A percentile compares a stretch with the other conserved stretches of the same genome.
Evolutionary conservation across 1,140 invertebrate species (phyloP).

Genomic region (Orussus abietinus): DNA sequence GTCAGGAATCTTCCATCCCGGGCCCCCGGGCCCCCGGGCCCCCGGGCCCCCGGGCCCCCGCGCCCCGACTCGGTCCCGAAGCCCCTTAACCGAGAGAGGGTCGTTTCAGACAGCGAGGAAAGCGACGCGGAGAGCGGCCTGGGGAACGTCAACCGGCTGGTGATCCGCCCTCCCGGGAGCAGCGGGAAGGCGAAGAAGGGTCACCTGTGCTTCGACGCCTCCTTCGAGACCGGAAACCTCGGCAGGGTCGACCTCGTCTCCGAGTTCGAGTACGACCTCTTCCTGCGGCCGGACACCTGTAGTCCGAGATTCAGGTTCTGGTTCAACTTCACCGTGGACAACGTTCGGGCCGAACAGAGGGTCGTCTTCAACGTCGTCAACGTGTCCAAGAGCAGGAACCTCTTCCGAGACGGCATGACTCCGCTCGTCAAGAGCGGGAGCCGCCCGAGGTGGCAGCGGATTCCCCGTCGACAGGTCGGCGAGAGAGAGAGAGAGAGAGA

Average conservation of each 20-base stretch:
- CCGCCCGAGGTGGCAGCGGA: slow-evolving; percentile 81
- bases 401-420: slow-evolving; percentile 88
- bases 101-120: slow-evolving; percentile 83
- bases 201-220: slow-evolving; percentile 95
- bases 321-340: slow-evolving; percentile 99
- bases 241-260: slow-evolving; percentile 91
- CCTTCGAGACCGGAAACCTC: slow-evolving; percentile 95
- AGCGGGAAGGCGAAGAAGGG: slow-evolving; percentile 91
- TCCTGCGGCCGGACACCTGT: slow-evolving; percentile 93
- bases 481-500: no score
- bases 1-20: slow-evolving; percentile 31
- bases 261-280: slow-evolving; percentile 95
- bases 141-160: slow-evolving; percentile 89
- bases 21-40: no score
- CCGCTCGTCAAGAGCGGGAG: slow-evolving; percentile 89
- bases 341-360: slow-evolving; percentile 88
- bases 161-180: slow-evolving; percentile 90
- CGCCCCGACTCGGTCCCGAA: no score
- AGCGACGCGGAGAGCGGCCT: slow-evolving; percentile 91
- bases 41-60: no score
- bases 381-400: slow-evolving; percentile 85
- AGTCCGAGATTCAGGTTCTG: slow-evolving; percentile 89
- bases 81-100: no score
- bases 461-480: slow-evolving; percentile 63
- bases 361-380: slow-evolving; percentile 98